These are phyloP conservation scores for Acronicta leporina DNA, from an alignment of 2,888 invertebrate species.

Conservation along the genomic window DNA sequence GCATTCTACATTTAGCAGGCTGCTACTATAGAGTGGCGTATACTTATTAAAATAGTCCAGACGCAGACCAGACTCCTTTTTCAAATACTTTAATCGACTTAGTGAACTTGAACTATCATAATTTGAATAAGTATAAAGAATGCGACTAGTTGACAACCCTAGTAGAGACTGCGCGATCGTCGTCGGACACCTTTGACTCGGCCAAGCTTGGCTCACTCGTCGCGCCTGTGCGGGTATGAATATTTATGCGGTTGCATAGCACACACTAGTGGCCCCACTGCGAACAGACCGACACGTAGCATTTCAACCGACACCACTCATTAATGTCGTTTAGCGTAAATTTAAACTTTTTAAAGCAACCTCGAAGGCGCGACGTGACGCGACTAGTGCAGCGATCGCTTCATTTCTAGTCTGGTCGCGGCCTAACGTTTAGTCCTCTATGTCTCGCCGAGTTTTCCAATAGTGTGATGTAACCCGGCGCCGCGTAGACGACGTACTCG, in stretches of 20 bases:
- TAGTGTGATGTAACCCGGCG: constrained; percentile 84
- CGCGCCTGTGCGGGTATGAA: constrained; percentile 73
- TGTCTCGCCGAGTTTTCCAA: constrained; percentile 82
- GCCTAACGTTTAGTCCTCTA: constrained; percentile 71
- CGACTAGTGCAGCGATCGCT: constrained; percentile 66
- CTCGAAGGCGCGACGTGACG: constrained; percentile 74
- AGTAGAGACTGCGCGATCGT: constrained; percentile 58
- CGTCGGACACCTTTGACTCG: constrained; percentile 79
- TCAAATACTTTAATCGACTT: constrained; percentile 6
- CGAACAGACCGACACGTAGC: constrained; percentile 66
- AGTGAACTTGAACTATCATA: constrained; percentile 29
- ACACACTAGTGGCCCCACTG: constrained; percentile 58
- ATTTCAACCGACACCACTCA: constrained; percentile 73
- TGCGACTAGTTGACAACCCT: constrained; percentile 58
- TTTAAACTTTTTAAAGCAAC: constrained; percentile 83
- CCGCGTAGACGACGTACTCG: constrained; percentile 71
- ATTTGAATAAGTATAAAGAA: constrained; percentile 25
- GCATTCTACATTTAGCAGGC: too few relatives aligned
- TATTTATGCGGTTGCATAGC: constrained; percentile 77
- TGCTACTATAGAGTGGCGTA: too few relatives aligned
- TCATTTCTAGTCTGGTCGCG: constrained; percentile 77
- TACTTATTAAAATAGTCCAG: background rate
- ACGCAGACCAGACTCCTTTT: background rate
- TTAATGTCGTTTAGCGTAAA: constrained; percentile 82
- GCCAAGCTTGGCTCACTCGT: constrained; percentile 66